Evolutionary conservation across 2,797 vertebrate genomes (phyloP).

Genomic region (Ctenochaetus hawaiiensis): DNA sequence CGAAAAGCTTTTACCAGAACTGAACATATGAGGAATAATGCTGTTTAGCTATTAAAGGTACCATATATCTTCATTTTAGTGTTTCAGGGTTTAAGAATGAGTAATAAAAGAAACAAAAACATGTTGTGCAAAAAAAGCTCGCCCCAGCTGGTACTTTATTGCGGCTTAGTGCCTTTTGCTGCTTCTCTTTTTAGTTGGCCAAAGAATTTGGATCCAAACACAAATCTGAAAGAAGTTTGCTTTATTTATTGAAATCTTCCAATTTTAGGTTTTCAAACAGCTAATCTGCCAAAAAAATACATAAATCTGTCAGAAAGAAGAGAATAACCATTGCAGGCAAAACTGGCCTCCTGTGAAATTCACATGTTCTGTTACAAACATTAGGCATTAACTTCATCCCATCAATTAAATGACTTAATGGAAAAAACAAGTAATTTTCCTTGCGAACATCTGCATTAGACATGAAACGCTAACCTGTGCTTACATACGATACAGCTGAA

Average conservation of each 20-base stretch:
- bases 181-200: constrained; percentile 17
- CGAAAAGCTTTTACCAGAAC: neutral
- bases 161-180: constrained; percentile 20
- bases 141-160: constrained; percentile 4
- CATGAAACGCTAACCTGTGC: constrained; percentile 45
- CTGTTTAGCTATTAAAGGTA: neutral
- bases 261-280: constrained; percentile 39
- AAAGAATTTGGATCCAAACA: constrained; percentile 20
- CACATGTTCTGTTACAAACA: constrained; percentile 60
- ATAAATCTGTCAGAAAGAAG: constrained; percentile 52
- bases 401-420: constrained; percentile 47
- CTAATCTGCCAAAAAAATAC: constrained; percentile 43
- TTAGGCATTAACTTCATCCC: constrained; percentile 38
- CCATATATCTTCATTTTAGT: neutral
- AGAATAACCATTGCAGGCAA: constrained; percentile 4
- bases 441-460: constrained; percentile 52
- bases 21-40: neutral
- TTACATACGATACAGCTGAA: constrained; percentile 42
- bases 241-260: constrained; percentile 11
- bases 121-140: neutral
- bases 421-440: constrained; percentile 42
- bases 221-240: constrained; percentile 25
- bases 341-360: constrained; percentile 39
- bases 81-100: constrained; percentile 9
- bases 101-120: constrained; percentile 8